phyloP scores from a whole-genome alignment of 2,113 vertebrate genomes.

The Corythornis madagascariensis region DNA sequence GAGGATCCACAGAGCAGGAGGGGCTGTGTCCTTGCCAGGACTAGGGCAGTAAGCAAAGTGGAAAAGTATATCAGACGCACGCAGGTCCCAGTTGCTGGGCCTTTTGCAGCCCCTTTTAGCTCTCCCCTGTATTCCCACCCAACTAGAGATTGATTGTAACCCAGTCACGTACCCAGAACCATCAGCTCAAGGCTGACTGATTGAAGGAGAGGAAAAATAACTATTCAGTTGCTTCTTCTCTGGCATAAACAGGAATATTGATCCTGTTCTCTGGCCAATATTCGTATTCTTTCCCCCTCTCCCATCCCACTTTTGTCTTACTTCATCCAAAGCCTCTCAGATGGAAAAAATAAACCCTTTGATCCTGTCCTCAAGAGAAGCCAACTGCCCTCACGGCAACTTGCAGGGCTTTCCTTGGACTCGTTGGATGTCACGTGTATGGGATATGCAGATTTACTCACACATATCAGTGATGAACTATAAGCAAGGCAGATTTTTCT shows the following conservation, averaged over 20 bases:
- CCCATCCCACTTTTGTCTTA: conserved; percentile 69
- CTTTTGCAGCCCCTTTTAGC: conserved; percentile 42
- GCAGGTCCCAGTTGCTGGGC: conserved; percentile 12
- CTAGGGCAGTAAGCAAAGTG: conserved; percentile 53
- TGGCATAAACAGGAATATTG: conserved; percentile 57
- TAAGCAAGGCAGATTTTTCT: conserved; percentile 33
- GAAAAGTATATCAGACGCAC: conserved; percentile 3
- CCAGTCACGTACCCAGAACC: conserved; percentile 15
- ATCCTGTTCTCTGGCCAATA: conserved; percentile 57
- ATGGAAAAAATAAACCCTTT: conserved; percentile 43
- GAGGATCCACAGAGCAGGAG: conserved; percentile 28
- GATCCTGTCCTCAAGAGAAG: conserved; percentile 40
- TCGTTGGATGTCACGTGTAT: neutral
- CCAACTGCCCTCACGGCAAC: neutral
- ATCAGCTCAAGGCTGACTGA: conserved; percentile 65
- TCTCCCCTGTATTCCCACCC: conserved; percentile 26
- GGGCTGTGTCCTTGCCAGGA: conserved; percentile 53
- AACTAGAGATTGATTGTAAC: conserved; percentile 62
- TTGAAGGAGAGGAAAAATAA: conserved; percentile 60
- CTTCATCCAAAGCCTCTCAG: conserved; percentile 63
- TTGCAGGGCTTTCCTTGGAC: conserved; percentile 26
- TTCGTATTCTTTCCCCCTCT: conserved; percentile 48
- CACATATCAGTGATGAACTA: neutral
- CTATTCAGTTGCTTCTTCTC: conserved; percentile 63
- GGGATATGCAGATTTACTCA: conserved; percentile 11